These are phyloP conservation scores for Nephotettix cincticeps DNA, from an alignment of 1,140 invertebrate species.

Conservation along the genomic window DNA sequence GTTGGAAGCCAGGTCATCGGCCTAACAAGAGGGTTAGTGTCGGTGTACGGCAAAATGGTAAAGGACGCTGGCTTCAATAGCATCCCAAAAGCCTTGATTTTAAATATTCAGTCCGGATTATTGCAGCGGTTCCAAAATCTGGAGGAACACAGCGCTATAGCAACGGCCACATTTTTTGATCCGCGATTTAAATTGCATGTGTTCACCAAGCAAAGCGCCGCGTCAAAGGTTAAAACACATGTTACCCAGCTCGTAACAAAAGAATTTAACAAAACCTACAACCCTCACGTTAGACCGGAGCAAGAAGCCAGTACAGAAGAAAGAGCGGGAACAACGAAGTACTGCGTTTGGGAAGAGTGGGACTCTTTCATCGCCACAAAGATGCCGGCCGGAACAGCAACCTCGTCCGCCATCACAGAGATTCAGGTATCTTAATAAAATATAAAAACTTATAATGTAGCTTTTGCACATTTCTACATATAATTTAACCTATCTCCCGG, in stretches of 20 bases:
- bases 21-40: conserved; percentile 27
- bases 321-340: background rate
- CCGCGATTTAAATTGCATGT: conserved; percentile 14
- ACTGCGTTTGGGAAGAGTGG: background rate
- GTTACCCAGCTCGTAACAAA: background rate
- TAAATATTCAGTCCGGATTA: no score
- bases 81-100: no score
- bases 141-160: conserved; percentile 42
- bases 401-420: no score
- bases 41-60: conserved; percentile 35
- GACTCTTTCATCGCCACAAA: background rate
- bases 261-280: background rate
- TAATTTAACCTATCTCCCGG: no score
- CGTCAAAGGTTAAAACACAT: background rate
- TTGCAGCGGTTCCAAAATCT: conserved; percentile 41
- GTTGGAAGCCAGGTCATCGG: conserved; percentile 41
- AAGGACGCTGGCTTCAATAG: no score
- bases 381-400: background rate
- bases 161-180: conserved; percentile 42
- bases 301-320: background rate
- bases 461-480: no score
- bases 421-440: no score
- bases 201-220: background rate
- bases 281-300: background rate
- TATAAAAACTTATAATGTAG: no score